Conservation (phyloP, 2,797 vertebrate species). For the Myioborus melanocephalus region DNA sequence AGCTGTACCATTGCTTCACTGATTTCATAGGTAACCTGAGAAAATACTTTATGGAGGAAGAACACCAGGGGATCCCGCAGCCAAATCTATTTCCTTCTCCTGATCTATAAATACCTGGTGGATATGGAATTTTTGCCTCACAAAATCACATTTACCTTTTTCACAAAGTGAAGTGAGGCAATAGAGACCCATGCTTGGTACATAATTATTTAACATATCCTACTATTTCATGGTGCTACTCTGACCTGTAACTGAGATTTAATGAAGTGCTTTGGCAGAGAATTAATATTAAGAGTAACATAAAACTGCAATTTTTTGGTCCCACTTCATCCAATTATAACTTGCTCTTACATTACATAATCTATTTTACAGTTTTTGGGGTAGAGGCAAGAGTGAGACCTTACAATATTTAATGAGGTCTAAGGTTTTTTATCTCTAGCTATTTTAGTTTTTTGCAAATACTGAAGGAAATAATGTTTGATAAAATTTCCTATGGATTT, state of each 20-base stretch:
- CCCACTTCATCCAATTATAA: constrained; percentile 54
- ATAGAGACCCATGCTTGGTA: not conserved
- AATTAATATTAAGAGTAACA: constrained; percentile 48
- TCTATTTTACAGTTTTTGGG: constrained; percentile 29
- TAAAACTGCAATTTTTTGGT: constrained; percentile 38
- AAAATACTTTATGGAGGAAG: constrained; percentile 46
- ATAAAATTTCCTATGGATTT: not conserved
- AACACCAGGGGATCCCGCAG: constrained; percentile 31
- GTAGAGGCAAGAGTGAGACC: not conserved
- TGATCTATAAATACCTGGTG: constrained; percentile 23
- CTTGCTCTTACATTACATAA: constrained; percentile 44
- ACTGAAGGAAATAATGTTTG: not conserved
- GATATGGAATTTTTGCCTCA: constrained; percentile 50
- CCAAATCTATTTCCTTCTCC: constrained; percentile 42
- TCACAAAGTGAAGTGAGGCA: constrained; percentile 39
- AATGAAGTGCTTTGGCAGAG: constrained; percentile 60
- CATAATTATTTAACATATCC: constrained; percentile 62
- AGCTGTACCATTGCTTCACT: constrained; percentile 1
- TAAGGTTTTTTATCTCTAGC: not conserved
- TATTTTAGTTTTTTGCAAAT: constrained; percentile 37
- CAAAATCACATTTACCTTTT: constrained; percentile 43
- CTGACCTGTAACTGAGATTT: constrained; percentile 60
- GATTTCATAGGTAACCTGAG: constrained; percentile 53
- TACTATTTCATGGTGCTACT: constrained; percentile 57
- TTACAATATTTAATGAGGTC: not conserved